These are phyloP conservation scores for Enteromius afrohamiltoni DNA, from an alignment of 2,797 vertebrate genomes.

Conservation along the genomic window DNA sequence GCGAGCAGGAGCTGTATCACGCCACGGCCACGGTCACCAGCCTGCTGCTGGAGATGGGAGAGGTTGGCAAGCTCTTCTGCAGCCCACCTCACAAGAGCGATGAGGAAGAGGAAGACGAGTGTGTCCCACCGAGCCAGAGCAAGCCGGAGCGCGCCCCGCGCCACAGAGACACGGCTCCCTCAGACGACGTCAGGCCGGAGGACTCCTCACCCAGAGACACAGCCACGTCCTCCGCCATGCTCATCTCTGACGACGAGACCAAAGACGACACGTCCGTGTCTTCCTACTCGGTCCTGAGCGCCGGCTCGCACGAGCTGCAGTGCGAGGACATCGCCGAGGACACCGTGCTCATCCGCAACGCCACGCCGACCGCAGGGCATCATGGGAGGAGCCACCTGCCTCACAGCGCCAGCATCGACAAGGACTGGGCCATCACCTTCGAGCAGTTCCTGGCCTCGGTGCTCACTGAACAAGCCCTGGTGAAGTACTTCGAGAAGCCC, in stretches of 20 bases:
- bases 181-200: constrained; percentile 95
- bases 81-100: constrained; percentile 63
- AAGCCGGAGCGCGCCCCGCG: constrained; percentile 59
- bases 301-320: constrained; percentile 93
- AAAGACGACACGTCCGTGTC: constrained; percentile 98
- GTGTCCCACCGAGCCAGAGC: constrained; percentile 21
- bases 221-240: constrained; percentile 88
- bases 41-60: constrained; percentile 94
- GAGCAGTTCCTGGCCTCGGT: constrained; percentile 97
- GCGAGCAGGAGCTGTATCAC: constrained; percentile 95
- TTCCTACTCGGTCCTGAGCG: constrained; percentile 95
- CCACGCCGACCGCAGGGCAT: constrained; percentile 61
- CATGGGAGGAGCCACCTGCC: constrained; percentile 73
- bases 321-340: constrained; percentile 96
- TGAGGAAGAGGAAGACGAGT: constrained; percentile 53
- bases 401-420: constrained; percentile 88
- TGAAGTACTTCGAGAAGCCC: constrained; percentile 94
- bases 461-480: constrained; percentile 92
- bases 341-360: constrained; percentile 89
- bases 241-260: constrained; percentile 93
- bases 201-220: constrained; percentile 91
- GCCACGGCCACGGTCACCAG: constrained; percentile 95
- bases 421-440: constrained; percentile 97
- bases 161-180: constrained; percentile 68
- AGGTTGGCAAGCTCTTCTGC: constrained; percentile 91